Evolutionary conservation across 2,888 invertebrate species (phyloP), one percentile per base, ranked within the genome.

Genomic region (Pyralis farinalis): DNA sequence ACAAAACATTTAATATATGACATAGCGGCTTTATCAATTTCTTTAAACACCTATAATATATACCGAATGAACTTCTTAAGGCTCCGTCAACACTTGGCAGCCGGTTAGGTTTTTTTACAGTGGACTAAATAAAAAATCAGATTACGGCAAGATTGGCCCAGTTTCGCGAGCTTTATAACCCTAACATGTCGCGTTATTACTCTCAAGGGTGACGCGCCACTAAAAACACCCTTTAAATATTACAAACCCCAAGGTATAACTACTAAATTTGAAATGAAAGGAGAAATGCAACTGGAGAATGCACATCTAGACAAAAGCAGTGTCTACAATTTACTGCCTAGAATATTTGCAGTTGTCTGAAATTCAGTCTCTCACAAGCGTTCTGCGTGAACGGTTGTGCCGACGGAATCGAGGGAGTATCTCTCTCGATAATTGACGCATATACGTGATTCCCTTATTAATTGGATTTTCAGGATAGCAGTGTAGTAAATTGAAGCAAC

Each of bases 391-490:
- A 6, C 25, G 31, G 31, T 10, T 29, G 37, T 10, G 20, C 6
- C n/a, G 20, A 5, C 31, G 25, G n/a, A 1, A 12, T 12, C 8
- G 9, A 20, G 16, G 4, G 16, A 4, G 16, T 16, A 16, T 16
- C 16, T 16, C 3, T 9, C n/a, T 39, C 51, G 50, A 51, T 51
- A 49, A 51, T 51, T 49, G 49, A 42, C 49, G 44, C 37, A 49
- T 47, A 49, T 47, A 49, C 57, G 53, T 46, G 53, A 49, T 44
- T 40, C 43, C 37, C 40, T 38, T 52, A 51, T 53, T 53, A 54
- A 57, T 58, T 52, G 49, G 49, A 46, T 52, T 49, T 44, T 29
- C 46, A 45, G 46, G 44, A 42, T 30, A 34, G 43, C 37, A 33
- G 36, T 42, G 45, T 46, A 37, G 44, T 41, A 51, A 47, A 41